Evolutionary conservation across 2,888 invertebrate genomes (phyloP), one percentile per base, ranked within the genome.

Genomic region (Catocala fraxini): DNA sequence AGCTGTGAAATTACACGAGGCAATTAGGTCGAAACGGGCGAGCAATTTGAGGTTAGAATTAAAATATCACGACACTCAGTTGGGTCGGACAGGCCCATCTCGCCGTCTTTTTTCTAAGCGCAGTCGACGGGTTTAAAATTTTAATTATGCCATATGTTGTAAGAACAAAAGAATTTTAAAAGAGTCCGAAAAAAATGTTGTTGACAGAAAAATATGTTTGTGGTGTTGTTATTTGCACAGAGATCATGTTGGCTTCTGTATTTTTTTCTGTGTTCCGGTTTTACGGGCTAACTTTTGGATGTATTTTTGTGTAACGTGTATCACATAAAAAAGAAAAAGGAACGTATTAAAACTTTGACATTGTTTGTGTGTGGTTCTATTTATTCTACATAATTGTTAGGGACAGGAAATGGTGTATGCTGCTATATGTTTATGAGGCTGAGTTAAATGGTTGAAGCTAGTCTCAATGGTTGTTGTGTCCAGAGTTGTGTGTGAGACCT

Each of bases 11-110:
- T 89, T 89, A 88, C 87, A 82, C 81, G 70, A 72, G 78, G 82
- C 86, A 89, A 91, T 91, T 90, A 89, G 82, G 84, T 79, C 77
- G 80, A 77, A 84, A 84, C 79, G 81, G 80, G 73, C 78, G 67
- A 82, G 84, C 81, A 85, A 86, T 86, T 89, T 85, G 81, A 80
- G 83, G 82, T 86, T 80, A 84, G 83, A 86, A 85, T 84, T 85
- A 85, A 86, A 88, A 85, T 83, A 85, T 85, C 86, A 82, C 80
- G 73, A 79, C 82, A 79, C 70, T 78, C 77, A 77, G 68, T 63
- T 66, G 75, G 64, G 65, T 71, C 61, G 48, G 43, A 9, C 11
- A 13, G 58, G 66, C 68, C 65, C 70, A 57, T 65, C 61, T 59
- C 64, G 73, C 66, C 63, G 73, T 70, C 70, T 80, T 85, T 82